Conservation (phyloP, 2,113 vertebrate genomes). For the Amazona guildingii region DNA sequence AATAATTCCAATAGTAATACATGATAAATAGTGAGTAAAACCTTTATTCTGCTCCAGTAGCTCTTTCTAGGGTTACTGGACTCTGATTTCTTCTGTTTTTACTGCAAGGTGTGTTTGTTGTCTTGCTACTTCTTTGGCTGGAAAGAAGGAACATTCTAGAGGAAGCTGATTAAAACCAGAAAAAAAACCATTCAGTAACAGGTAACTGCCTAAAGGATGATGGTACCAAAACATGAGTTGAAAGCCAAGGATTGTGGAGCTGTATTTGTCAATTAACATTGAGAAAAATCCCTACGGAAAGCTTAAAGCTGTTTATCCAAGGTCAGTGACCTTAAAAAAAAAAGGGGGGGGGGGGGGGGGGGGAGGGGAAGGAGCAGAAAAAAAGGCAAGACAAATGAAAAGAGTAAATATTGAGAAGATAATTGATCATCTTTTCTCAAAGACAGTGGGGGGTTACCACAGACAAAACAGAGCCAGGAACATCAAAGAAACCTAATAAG, state of each 20-base stretch:
- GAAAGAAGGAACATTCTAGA: not conserved
- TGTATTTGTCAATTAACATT: not conserved
- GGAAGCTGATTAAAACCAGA: not conserved
- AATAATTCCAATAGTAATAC: not conserved
- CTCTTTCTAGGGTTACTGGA: not conserved
- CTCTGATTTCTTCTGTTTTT: not conserved
- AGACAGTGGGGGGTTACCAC: not conserved
- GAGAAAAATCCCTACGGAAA: not conserved
- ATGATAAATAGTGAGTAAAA: not conserved
- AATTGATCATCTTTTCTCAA: not conserved
- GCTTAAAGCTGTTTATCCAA: not conserved
- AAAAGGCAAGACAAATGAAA: not conserved
- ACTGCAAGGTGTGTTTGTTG: not conserved
- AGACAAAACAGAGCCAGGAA: not conserved
- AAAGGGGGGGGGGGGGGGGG: no score
- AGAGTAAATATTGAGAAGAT: not conserved
- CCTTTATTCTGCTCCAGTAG: not conserved
- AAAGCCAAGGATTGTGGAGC: not conserved
- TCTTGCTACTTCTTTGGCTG: not conserved
- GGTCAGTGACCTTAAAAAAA: not conserved
- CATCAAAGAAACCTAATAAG: not conserved
- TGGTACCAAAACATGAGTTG: not conserved
- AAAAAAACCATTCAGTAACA: not conserved
- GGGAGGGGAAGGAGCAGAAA: not conserved
- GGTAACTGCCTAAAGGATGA: not conserved